Conservation (phyloP, 2,888 invertebrate species). For the Hedychridium roseum region DNA sequence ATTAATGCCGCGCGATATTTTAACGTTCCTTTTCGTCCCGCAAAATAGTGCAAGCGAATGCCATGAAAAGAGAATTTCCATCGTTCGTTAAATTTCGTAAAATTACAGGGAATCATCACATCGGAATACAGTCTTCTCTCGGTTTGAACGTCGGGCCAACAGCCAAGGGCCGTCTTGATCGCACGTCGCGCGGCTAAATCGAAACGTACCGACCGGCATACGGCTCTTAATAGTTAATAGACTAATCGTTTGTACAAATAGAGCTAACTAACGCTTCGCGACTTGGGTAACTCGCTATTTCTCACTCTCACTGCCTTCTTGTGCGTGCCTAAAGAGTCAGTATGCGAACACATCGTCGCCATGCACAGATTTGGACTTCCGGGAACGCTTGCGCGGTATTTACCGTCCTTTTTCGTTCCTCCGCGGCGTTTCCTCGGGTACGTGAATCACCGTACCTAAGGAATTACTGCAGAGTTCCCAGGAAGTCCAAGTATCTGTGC, state of each 20-base stretch:
- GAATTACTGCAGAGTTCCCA: constrained; percentile 49
- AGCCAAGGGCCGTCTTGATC: constrained; percentile 28
- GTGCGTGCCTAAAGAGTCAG: constrained; percentile 20
- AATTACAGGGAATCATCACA: too few relatives aligned
- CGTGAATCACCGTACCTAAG: too few relatives aligned
- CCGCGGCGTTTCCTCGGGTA: too few relatives aligned
- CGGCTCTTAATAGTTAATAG: constrained; percentile 22
- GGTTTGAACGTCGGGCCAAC: constrained; percentile 20
- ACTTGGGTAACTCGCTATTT: constrained; percentile 13
- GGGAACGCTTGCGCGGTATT: too few relatives aligned
- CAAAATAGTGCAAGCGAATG: too few relatives aligned
- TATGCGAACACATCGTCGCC: constrained; percentile 3
- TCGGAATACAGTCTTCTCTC: constrained; percentile 31
- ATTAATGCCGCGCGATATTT: too few relatives aligned
- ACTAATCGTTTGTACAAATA: constrained; percentile 42
- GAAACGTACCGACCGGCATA: too few relatives aligned
- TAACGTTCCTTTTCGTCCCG: too few relatives aligned
- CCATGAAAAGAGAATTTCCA: too few relatives aligned
- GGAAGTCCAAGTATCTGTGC: constrained; percentile 58
- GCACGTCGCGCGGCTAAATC: constrained; percentile 9
- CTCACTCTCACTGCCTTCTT: constrained; percentile 10
- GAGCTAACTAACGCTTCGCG: constrained; percentile 39
- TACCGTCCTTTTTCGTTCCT: too few relatives aligned
- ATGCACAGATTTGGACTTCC: neutral
- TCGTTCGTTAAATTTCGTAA: too few relatives aligned